These are phyloP conservation scores for Nyctibius bracteatus DNA, from an alignment of 2,113 vertebrate genomes.

Conservation along the genomic window DNA sequence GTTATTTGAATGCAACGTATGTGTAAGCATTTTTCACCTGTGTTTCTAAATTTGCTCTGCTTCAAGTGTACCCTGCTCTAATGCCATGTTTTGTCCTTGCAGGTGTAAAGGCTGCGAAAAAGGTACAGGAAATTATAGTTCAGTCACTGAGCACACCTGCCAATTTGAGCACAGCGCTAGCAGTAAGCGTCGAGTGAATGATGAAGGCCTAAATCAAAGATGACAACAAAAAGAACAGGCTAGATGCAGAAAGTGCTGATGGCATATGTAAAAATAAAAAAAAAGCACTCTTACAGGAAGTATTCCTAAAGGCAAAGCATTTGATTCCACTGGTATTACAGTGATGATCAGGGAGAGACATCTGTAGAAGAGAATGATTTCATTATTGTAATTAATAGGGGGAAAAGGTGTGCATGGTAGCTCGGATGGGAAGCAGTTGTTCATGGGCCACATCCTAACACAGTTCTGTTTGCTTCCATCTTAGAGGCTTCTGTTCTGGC, in stretches of 20 bases:
- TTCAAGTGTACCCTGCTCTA: conserved; percentile 24
- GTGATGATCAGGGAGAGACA: not conserved
- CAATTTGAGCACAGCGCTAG: not conserved
- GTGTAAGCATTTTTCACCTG: not conserved
- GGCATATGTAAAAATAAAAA: not conserved
- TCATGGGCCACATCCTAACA: not conserved
- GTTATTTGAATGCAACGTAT: not conserved
- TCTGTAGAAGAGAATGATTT: not conserved
- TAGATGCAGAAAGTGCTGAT: conserved; percentile 24
- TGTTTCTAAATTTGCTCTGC: conserved; percentile 26
- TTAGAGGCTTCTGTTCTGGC: not conserved
- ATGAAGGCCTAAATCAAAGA: conserved; percentile 68
- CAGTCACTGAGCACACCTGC: conserved; percentile 9
- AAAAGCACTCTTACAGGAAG: not conserved
- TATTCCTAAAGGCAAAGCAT: not conserved
- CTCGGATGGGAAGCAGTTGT: not conserved
- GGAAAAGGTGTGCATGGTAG: not conserved
- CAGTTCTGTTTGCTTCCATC: not conserved
- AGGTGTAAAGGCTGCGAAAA: conserved; percentile 63
- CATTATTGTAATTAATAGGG: not conserved
- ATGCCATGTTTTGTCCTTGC: conserved; percentile 61
- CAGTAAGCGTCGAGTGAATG: conserved; percentile 66
- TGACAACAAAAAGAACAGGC: conserved; percentile 74
- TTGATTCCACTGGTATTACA: not conserved
- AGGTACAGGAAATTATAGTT: conserved; percentile 49